These are phyloP conservation scores for Monochamus alternatus DNA, from an alignment of 2,888 invertebrate genomes.

Conservation along the genomic window DNA sequence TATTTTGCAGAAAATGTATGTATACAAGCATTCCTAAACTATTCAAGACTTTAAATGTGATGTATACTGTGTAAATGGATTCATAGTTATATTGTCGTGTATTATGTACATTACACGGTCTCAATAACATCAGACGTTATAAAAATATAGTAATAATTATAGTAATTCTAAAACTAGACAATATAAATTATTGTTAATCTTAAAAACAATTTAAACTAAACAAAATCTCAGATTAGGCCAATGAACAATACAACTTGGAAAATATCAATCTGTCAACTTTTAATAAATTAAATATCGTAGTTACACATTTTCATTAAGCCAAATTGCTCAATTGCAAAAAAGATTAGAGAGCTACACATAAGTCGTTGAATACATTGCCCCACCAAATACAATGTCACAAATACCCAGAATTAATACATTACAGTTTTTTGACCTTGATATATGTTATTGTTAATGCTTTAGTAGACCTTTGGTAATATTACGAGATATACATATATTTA, in stretches of 20 bases:
- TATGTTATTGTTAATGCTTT: background rate
- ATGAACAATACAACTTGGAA: conserved; percentile 24
- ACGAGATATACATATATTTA: background rate
- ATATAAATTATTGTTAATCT: conserved; percentile 13
- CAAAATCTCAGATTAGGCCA: conserved; percentile 30
- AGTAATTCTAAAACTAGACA: conserved; percentile 18
- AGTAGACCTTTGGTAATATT: background rate
- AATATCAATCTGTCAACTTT: conserved; percentile 21
- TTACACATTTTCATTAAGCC: conserved; percentile 12
- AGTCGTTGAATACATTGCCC: conserved; percentile 26
- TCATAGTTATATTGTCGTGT: conserved; percentile 8
- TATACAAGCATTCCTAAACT: conserved; percentile 11
- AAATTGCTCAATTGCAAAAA: conserved; percentile 8
- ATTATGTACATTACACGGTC: conserved; percentile 14
- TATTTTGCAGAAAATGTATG: conserved; percentile 14
- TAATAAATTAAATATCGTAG: conserved; percentile 31
- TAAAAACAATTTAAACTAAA: conserved; percentile 26
- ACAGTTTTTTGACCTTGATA: background rate
- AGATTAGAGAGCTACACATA: conserved; percentile 29
- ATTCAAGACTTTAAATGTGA: conserved; percentile 12
- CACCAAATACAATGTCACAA: conserved; percentile 1
- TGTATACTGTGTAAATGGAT: conserved; percentile 12
- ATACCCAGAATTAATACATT: background rate
- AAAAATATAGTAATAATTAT: conserved; percentile 24
- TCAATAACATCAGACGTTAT: conserved; percentile 18